These are phyloP conservation scores for Hypolimnas misippus DNA, from an alignment of 2,888 invertebrate species.

Conservation along the genomic window DNA sequence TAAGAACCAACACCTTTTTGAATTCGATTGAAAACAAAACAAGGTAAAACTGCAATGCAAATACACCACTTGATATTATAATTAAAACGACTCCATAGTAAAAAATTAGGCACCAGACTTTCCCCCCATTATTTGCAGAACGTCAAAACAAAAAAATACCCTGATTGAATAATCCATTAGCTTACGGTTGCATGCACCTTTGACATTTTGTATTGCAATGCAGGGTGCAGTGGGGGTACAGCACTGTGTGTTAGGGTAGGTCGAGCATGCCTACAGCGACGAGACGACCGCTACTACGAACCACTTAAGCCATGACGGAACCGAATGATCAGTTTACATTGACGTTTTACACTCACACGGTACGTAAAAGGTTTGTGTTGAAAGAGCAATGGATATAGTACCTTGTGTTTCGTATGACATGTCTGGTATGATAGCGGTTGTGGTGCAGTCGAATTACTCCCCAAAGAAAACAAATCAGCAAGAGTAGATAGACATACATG, in stretches of 20 bases:
- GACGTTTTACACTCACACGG: slow-evolving; percentile 35
- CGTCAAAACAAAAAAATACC: slow-evolving; percentile 36
- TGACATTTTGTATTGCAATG: slow-evolving; percentile 48
- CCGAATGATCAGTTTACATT: slow-evolving; percentile 41
- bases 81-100: slow-evolving; percentile 5
- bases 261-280: slow-evolving; percentile 60
- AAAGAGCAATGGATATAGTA: slow-evolving; percentile 46
- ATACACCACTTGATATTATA: not conserved
- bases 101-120: slow-evolving; percentile 11
- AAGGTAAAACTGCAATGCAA: not conserved
- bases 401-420: not conserved
- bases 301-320: slow-evolving; percentile 29
- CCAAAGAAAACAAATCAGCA: slow-evolving; percentile 67
- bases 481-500: slow-evolving; percentile 47
- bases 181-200: slow-evolving; percentile 30
- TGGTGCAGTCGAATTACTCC: slow-evolving; percentile 70
- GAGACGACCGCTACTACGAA: slow-evolving; percentile 57
- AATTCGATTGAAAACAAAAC: too few relatives aligned
- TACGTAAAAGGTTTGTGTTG: not conserved
- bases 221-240: slow-evolving; percentile 59
- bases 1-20: too few relatives aligned
- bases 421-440: slow-evolving; percentile 43
- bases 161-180: slow-evolving; percentile 41
- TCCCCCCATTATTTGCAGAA: slow-evolving; percentile 27
- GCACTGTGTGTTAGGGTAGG: slow-evolving; percentile 72